These are phyloP conservation scores for Scotopteryx bipunctaria DNA, from an alignment of 2,888 invertebrate genomes.

Conservation along the genomic window DNA sequence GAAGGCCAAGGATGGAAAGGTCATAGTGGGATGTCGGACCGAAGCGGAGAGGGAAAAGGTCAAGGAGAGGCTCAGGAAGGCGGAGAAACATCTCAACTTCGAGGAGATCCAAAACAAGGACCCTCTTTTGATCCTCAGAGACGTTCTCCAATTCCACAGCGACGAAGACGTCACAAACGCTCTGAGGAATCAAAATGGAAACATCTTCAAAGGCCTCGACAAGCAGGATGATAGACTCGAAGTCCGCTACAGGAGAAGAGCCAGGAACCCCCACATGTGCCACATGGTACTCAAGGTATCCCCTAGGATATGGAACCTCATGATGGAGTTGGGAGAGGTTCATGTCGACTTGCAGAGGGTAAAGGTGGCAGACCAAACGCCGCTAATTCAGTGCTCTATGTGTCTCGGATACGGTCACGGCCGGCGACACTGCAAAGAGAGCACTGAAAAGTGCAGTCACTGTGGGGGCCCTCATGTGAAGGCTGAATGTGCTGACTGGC, in stretches of 20 bases:
- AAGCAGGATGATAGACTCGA: background rate
- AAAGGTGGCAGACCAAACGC: background rate
- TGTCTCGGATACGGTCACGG: background rate
- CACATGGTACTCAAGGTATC: background rate
- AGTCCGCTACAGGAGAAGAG: background rate
- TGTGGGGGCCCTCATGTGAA: slow-evolving; percentile 17
- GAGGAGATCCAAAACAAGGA: no score
- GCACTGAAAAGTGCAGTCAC: slow-evolving; percentile 9
- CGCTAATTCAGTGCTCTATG: background rate
- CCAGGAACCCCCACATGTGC: background rate
- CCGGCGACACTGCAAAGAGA: background rate
- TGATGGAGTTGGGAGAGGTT: background rate
- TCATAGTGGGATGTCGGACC: slow-evolving; percentile 8
- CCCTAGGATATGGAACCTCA: background rate
- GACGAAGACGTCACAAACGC: slow-evolving; percentile 14
- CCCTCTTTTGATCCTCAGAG: background rate
- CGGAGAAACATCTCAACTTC: background rate
- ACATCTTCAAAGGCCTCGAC: background rate
- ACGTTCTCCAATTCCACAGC: background rate
- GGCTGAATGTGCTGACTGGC: slow-evolving; percentile 1
- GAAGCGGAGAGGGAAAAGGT: slow-evolving; percentile 5
- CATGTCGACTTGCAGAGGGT: slow-evolving; percentile 3
- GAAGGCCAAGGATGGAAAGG: slow-evolving; percentile 15
- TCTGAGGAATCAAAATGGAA: slow-evolving; percentile 4
- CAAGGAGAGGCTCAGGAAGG: background rate